Conservation (phyloP, 2,888 invertebrate genomes). For the Conus canariensis region DNA sequence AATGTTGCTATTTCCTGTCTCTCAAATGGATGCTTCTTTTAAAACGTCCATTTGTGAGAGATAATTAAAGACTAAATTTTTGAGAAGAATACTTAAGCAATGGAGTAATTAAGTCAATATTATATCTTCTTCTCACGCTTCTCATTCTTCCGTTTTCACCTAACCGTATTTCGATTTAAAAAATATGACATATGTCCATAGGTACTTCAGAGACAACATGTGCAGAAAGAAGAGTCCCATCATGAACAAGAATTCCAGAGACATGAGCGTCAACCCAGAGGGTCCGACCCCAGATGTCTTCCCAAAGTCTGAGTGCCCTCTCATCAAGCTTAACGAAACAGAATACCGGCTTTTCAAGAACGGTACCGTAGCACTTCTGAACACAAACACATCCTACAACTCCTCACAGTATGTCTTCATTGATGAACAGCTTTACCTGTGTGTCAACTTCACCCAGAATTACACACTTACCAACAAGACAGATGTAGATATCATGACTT, state of each 20-base stretch:
- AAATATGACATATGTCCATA: background rate
- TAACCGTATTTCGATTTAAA: too few species aligned
- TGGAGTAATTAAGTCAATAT: too few species aligned
- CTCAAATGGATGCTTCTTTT: too few species aligned
- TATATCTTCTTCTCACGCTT: too few species aligned
- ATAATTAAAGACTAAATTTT: too few species aligned
- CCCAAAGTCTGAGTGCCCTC: conserved; percentile 25
- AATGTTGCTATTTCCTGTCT: too few species aligned
- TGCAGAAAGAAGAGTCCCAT: conserved; percentile 29
- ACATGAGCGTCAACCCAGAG: too few species aligned
- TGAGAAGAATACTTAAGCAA: too few species aligned
- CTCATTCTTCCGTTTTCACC: too few species aligned
- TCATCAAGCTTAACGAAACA: conserved; percentile 39
- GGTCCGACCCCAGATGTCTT: too few species aligned
- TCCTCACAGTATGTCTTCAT: conserved; percentile 44
- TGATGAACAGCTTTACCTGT: conserved; percentile 52
- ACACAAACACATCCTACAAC: conserved; percentile 37
- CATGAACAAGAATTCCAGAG: background rate
- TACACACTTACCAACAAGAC: conserved; percentile 40
- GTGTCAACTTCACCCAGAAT: conserved; percentile 49
- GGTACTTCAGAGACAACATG: conserved; percentile 39
- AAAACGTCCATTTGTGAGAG: too few species aligned
- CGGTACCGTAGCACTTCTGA: conserved; percentile 40
- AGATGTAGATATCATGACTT: conserved; percentile 28
- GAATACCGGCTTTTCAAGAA: conserved; percentile 46